Base-by-base conservation (phyloP, 1,140 invertebrate genomes). In the Matsumurasca onukii region DNA sequence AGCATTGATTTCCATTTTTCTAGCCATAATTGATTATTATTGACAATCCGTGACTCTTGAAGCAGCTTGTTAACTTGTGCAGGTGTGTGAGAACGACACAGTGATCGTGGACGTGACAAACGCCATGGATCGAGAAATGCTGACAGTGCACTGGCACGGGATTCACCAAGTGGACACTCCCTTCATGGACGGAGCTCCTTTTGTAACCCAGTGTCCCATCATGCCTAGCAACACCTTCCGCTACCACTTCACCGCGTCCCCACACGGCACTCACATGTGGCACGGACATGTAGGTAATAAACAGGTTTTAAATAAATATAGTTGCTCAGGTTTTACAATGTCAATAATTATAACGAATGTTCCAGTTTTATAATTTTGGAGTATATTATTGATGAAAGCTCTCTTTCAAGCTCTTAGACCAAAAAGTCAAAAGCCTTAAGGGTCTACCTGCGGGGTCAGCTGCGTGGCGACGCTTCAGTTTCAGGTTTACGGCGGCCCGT, bases 111-210 rank as follows among this genome's bases (percentile, higher is more conserved):
- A 82, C 48, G 78, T 81, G 5, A 77, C 73, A 17, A 83, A 83
- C 63, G 69, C 73, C 24, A 73, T 83, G 71, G 69, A 73, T n/a
- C 72, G 78, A 0, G 81, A 82, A 66, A 78, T 78, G 24, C 80
- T 80, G 0, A 78, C 80, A 12, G 75, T 83, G 29, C 82, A 83
- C 34, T 83, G 82, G 82, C 82, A 83, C 61, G 82, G 82, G 3
- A 77, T 81, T 22, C 79, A 80, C 72, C 78, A 82, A 67, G 67
- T 75, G 2, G 45, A 59, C 25, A 76, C 76, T 3, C 84, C 82
- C 1, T 85, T 83, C 73, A 87, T 86, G 84, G 86, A 86, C 75
- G 86, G 87, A 0, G 69, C 70, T 15, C 76, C 76, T 24, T 75
- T 66, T 45, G 57, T 77, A n/a, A 75, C 75, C 15, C 76, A 77